Evolutionary conservation across 2,888 invertebrate species (phyloP), one percentile per base, ranked within the genome.

Genomic region (Lamproptera curius): DNA sequence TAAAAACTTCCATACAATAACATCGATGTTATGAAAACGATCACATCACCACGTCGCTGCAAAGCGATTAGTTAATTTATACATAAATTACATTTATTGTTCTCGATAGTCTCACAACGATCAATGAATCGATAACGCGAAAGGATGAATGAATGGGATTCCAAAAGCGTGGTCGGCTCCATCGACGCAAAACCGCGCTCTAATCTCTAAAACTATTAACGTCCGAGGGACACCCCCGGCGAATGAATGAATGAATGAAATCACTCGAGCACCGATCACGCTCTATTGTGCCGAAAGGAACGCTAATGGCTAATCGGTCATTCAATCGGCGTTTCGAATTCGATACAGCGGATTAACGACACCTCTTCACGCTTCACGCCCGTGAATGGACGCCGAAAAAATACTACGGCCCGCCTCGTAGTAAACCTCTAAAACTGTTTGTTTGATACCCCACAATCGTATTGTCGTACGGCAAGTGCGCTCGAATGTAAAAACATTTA

Each of bases 271-370:
- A 52, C 53, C 68, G 63, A 71, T 75, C 77, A 81, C 82, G 80
- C 70, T 67, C 77, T 77, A 80, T 80, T 79, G 77, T 80, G 72
- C 70, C 71, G 64, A 70, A 72, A 77, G 72, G 69, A 73, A 70
- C 63, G 62, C 67, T 76, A 77, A 81, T 78, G 67, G 73, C 74
- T 78, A 80, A 82, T 83, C 78, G 76, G 72, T 72, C 76, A 74
- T 73, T 77, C 76, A 73, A 81, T 80, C 74, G 72, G 63, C 43
- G 43, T 39, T 56, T 64, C 65, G 62, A 61, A 65, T 67, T 66
- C 65, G 60, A 61, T 67, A 71, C 64, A 67, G 65, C 66, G 65
- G 67, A 76, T 73, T 73, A 76, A 69, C 65, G 62, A 65, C 63
- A 65, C 68, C 72, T 75, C 74, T 73, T 74, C 76, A 73, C 67